Evolutionary conservation across 2,888 invertebrate species (phyloP).

Genomic region (Limnephilus auricula): DNA sequence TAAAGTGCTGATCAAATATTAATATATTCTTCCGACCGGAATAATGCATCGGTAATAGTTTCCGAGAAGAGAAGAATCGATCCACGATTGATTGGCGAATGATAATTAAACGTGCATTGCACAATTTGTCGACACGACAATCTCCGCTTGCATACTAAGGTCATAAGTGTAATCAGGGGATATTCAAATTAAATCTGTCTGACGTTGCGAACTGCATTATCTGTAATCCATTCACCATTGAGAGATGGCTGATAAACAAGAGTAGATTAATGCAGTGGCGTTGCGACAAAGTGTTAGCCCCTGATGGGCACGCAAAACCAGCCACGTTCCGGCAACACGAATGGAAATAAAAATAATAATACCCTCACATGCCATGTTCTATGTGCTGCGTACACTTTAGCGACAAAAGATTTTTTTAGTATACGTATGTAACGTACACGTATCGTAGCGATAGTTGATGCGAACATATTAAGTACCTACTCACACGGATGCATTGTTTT

Average conservation of each 20-base stretch:
- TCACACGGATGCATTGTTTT: too few relatives aligned
- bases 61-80: neutral
- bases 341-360: neutral
- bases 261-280: neutral
- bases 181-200: conserved; percentile 6
- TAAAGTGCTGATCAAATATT: neutral
- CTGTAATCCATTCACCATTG: neutral
- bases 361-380: neutral
- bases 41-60: neutral
- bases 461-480: too few relatives aligned
- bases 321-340: neutral
- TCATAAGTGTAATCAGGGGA: neutral
- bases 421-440: too few relatives aligned
- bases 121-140: conserved; percentile 23
- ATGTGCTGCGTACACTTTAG: neutral
- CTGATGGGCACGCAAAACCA: neutral
- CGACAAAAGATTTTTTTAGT: too few relatives aligned
- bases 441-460: too few relatives aligned
- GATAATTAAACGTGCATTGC: neutral
- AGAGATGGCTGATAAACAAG: neutral
- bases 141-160: neutral
- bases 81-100: neutral
- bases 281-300: neutral
- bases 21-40: neutral
- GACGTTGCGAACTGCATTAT: conserved; percentile 2